These are phyloP conservation scores for Autographa gamma DNA, from an alignment of 2,888 invertebrate species.

Conservation along the genomic window DNA sequence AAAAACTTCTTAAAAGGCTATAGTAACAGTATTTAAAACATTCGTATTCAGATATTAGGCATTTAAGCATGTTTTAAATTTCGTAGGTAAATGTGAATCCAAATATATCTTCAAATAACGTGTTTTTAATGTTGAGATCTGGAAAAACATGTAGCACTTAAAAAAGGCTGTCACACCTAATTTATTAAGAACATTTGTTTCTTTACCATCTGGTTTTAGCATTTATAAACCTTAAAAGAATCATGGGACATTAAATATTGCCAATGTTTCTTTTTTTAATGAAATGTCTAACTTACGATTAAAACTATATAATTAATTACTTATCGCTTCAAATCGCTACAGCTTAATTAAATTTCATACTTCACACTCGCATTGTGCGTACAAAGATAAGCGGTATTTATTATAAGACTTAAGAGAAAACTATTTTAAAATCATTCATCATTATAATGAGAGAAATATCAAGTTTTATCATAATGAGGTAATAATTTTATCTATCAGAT, in stretches of 20 bases:
- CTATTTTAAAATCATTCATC: neutral
- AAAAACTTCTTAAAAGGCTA: neutral
- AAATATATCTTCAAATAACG: neutral
- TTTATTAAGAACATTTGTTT: neutral
- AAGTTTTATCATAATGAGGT: too few relatives aligned
- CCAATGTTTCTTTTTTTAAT: slow-evolving; percentile 13
- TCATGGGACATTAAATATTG: neutral
- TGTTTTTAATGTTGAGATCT: neutral
- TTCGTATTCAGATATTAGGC: too few relatives aligned
- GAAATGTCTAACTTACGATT: slow-evolving; percentile 15
- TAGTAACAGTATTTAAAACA: neutral
- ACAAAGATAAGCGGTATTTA: neutral
- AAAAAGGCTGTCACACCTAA: neutral
- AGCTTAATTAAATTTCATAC: slow-evolving; percentile 49
- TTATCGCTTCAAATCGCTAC: slow-evolving; percentile 34
- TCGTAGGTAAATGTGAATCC: neutral
- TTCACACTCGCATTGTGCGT: slow-evolving; percentile 16
- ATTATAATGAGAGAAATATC: neutral
- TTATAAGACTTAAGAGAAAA: neutral
- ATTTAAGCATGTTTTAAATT: neutral
- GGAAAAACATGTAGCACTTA: slow-evolving; percentile 6
- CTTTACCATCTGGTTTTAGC: neutral
- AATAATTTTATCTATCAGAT: too few relatives aligned
- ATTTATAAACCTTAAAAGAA: neutral
- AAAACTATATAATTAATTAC: slow-evolving; percentile 29